These are phyloP conservation scores for Eunapius fragilis DNA, from an alignment of 37 sponge, comb jelly and placozoan species.

Conservation along the genomic window DNA sequence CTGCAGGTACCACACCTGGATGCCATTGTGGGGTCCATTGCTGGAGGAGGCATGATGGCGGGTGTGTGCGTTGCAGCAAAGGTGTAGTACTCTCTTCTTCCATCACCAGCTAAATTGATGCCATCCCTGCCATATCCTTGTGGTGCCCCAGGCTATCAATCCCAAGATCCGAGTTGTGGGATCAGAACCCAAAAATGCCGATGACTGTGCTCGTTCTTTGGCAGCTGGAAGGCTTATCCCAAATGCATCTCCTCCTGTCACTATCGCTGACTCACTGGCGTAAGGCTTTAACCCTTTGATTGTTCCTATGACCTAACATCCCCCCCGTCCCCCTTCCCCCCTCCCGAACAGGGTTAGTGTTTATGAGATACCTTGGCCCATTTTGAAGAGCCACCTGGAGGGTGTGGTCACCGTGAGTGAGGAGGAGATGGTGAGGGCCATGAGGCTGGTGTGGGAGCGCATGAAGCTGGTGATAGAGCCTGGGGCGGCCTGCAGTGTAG, in stretches of 20 bases:
- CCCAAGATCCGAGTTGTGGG: conserved; percentile 70
- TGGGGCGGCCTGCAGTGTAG: conserved; percentile 32
- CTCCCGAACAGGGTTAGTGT: conserved; percentile 54
- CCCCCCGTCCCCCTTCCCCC: too few species aligned
- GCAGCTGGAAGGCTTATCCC: conserved; percentile 50
- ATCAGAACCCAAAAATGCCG: conserved; percentile 74
- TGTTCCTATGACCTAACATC: too few species aligned
- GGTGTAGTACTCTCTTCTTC: conserved; percentile 6
- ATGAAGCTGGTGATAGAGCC: conserved; percentile 64
- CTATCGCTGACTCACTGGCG: conserved; percentile 65
- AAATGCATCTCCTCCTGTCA: conserved; percentile 39
- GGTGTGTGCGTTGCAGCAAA: conserved; percentile 81
- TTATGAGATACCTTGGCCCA: conserved; percentile 40
- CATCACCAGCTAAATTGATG: background rate
- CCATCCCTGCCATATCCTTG: background rate
- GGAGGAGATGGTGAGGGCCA: too few species aligned
- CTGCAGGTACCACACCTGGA: conserved; percentile 80
- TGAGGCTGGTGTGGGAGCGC: conserved; percentile 41
- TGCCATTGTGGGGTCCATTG: conserved; percentile 65
- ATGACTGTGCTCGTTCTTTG: conserved; percentile 76
- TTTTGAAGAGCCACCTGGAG: conserved; percentile 45
- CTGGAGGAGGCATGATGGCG: conserved; percentile 67
- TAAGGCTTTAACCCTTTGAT: background rate
- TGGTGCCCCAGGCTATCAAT: conserved; percentile 20
- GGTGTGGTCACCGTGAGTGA: conserved; percentile 21